Percentiles rank a stretch among this genome's conserved stretches.
Evolutionary conservation across 2,113 vertebrate species (phyloP).

Genomic region (Martes martes): DNA sequence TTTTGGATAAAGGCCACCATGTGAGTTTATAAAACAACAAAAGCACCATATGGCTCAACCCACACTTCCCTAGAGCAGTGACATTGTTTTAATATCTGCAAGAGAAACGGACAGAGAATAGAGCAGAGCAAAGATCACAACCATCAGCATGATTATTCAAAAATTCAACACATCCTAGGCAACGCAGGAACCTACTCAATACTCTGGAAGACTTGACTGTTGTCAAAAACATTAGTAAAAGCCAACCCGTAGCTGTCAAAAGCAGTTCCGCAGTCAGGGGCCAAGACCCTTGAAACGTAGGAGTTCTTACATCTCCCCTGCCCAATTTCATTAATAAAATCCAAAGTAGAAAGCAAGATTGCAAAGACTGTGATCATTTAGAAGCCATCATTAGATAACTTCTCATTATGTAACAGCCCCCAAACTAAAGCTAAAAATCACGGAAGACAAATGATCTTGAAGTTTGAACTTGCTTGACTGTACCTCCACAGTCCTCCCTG

Average conservation of each 20-base stretch:
- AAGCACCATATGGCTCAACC: neutral
- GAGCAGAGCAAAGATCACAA: conserved; percentile 24
- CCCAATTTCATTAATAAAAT: conserved; percentile 2
- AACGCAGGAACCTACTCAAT: neutral
- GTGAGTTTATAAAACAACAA: conserved; percentile 39
- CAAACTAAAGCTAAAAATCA: neutral
- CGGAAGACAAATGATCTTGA: neutral
- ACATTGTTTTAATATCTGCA: neutral
- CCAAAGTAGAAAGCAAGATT: neutral
- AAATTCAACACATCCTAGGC: neutral
- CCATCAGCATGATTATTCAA: neutral
- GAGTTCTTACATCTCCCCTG: neutral
- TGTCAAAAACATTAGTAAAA: neutral
- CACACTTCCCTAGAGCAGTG: neutral
- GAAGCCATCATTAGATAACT: neutral
- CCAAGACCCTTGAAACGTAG: neutral
- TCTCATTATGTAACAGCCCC: neutral
- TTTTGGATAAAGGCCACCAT: conserved; percentile 23
- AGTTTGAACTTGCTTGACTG: neutral
- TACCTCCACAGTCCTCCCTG: neutral
- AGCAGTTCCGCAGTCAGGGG: neutral
- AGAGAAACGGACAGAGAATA: neutral
- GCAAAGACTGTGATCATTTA: neutral
- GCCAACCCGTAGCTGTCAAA: neutral
- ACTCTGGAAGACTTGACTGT: neutral